A percentile compares a stretch with the other conserved stretches of the same genome.
Evolutionary conservation across 1,140 invertebrate genomes (phyloP).

Genomic region (Sycophaga agraensis): DNA sequence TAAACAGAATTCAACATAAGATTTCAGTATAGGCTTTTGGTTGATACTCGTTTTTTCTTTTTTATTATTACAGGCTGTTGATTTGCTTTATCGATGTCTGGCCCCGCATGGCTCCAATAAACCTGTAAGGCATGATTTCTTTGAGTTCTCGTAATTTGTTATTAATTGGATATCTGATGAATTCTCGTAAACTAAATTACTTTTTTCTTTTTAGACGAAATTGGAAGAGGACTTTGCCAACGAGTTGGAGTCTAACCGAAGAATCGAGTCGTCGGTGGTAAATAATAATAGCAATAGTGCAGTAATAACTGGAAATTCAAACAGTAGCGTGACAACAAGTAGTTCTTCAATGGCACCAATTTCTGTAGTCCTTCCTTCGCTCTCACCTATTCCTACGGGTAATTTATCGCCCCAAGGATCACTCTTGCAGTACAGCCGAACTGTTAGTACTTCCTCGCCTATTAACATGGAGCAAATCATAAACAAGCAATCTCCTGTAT

Average conservation of each 20-base stretch:
- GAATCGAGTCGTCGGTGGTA: slow-evolving; percentile 29
- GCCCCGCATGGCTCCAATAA: slow-evolving; percentile 59
- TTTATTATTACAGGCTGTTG: slow-evolving; percentile 59
- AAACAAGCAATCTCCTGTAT: background rate
- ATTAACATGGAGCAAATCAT: slow-evolving; percentile 16
- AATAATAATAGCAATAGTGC: background rate
- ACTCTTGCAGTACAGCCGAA: slow-evolving; percentile 30
- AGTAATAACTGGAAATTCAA: background rate
- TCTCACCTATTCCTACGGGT: slow-evolving; percentile 43
- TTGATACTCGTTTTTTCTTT: slow-evolving; percentile 57
- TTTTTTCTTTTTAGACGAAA: slow-evolving; percentile 48
- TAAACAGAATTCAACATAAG: too few relatives aligned
- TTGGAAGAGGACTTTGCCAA: slow-evolving; percentile 54
- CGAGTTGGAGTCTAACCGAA: slow-evolving; percentile 34
- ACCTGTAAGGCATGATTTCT: slow-evolving; percentile 60
- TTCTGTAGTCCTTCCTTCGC: slow-evolving; percentile 47
- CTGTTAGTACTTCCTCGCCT: slow-evolving; percentile 1
- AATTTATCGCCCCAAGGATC: slow-evolving; percentile 28
- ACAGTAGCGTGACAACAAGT: background rate
- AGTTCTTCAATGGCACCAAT: slow-evolving; percentile 45
- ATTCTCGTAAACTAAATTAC: slow-evolving; percentile 2
- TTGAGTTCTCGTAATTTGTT: slow-evolving; percentile 42
- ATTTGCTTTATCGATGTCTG: slow-evolving; percentile 60
- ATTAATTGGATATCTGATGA: background rate
- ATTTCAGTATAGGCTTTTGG: slow-evolving; percentile 45